These are phyloP conservation scores for Tympanoctomys barrerae DNA, from an alignment of 2,797 vertebrate species.

Conservation along the genomic window DNA sequence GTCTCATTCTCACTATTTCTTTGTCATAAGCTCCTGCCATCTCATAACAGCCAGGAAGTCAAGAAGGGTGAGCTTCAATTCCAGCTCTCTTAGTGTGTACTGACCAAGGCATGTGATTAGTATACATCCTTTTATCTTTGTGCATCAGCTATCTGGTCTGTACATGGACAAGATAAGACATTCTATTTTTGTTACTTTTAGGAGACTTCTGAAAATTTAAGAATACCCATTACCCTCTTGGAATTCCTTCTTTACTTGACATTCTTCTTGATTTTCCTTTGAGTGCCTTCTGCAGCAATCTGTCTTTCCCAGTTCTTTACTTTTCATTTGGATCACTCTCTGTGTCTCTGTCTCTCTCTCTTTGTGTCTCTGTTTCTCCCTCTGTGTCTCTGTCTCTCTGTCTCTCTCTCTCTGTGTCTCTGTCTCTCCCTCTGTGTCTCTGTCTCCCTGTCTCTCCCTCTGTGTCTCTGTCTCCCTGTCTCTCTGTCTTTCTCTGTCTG, in stretches of 20 bases:
- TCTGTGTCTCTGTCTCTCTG: neutral
- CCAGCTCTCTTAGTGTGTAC: neutral
- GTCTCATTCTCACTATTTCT: neutral
- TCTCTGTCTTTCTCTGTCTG: neutral
- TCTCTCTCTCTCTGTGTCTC: neutral
- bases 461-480: neutral
- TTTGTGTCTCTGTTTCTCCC: neutral
- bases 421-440: neutral
- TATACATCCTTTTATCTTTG: neutral
- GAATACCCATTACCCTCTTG: neutral
- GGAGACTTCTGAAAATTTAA: neutral
- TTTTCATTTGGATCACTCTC: neutral
- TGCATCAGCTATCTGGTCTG: neutral
- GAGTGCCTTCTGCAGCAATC: neutral
- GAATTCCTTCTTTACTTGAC: neutral
- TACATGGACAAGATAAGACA: neutral
- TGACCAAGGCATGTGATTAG: neutral
- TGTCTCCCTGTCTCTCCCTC: no score
- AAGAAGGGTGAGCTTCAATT: neutral
- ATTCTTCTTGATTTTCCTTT: conserved; percentile 37
- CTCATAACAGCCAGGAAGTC: neutral
- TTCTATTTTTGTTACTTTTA: neutral
- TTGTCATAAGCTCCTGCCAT: neutral
- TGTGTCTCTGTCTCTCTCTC: neutral
- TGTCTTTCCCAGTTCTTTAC: neutral